Conservation (phyloP, 2,888 invertebrate genomes). For the Ochropacha duplaris region DNA sequence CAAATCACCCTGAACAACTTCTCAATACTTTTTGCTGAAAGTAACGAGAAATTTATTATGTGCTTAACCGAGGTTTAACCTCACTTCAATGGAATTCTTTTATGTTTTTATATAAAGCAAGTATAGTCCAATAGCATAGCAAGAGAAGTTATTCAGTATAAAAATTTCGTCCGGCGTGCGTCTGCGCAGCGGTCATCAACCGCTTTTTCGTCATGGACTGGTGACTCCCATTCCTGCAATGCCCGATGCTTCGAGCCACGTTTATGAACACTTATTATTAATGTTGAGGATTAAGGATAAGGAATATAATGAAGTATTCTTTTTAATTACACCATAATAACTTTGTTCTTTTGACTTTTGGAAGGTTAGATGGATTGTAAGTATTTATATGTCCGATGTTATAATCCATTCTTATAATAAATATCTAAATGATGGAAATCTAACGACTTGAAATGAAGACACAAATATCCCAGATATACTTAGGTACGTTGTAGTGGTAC, state of each 20-base stretch:
- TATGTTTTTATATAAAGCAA: slow-evolving; percentile 27
- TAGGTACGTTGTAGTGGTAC: too few relatives aligned
- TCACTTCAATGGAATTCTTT: slow-evolving; percentile 23
- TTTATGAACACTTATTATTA: slow-evolving; percentile 23
- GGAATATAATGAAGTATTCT: not conserved
- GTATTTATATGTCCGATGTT: not conserved
- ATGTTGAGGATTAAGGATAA: slow-evolving; percentile 14
- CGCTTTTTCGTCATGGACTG: slow-evolving; percentile 47
- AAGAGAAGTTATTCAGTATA: slow-evolving; percentile 37
- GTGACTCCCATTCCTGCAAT: slow-evolving; percentile 39
- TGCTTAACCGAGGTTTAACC: slow-evolving; percentile 22
- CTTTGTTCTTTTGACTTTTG: not conserved
- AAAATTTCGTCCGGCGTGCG: slow-evolving; percentile 42
- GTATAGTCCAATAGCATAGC: slow-evolving; percentile 19
- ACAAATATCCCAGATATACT: too few relatives aligned
- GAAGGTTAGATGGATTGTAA: not conserved
- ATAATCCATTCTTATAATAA: not conserved
- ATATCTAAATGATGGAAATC: too few relatives aligned
- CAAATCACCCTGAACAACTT: not conserved
- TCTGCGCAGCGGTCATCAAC: slow-evolving; percentile 49
- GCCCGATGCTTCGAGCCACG: slow-evolving; percentile 28
- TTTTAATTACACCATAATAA: slow-evolving; percentile 2
- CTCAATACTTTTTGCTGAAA: not conserved
- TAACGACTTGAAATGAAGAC: too few relatives aligned
- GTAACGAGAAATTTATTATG: slow-evolving; percentile 11